Conservation (phyloP, 2,113 vertebrate species). For the Eira barbara region DNA sequence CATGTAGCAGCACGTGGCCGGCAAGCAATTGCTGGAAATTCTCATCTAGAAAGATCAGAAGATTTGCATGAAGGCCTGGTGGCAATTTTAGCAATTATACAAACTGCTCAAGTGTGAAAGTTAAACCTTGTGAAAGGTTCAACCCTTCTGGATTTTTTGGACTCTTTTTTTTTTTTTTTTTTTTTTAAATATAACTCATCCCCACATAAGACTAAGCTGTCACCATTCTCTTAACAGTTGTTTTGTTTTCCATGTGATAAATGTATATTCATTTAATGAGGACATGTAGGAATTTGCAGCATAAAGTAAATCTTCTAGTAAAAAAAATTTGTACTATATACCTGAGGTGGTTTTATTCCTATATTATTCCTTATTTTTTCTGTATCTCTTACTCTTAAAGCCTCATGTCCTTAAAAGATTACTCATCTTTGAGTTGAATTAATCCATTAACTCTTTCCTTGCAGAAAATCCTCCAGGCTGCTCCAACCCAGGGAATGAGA, state of each 20-base stretch:
- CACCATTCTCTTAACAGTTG: constrained; percentile 50
- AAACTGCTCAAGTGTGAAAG: constrained; percentile 13
- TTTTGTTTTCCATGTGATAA: constrained; percentile 45
- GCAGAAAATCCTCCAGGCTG: not conserved
- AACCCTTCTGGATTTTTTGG: constrained; percentile 22
- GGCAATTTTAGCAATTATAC: not conserved
- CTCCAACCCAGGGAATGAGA: not conserved
- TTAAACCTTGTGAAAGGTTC: not conserved
- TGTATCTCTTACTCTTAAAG: constrained; percentile 36
- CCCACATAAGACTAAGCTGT: constrained; percentile 3
- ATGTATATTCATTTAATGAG: constrained; percentile 52
- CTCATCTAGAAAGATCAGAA: constrained; percentile 39
- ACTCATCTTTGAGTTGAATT: constrained; percentile 25
- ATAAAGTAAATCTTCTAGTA: constrained; percentile 42
- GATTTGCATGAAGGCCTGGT: not conserved
- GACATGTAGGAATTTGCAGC: constrained; percentile 25
- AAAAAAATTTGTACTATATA: constrained; percentile 15
- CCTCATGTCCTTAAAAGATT: not conserved
- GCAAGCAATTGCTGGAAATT: not conserved
- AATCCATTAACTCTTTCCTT: constrained; percentile 25
- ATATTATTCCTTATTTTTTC: not conserved
- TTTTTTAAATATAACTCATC: constrained; percentile 53
- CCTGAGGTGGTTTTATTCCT: constrained; percentile 49
- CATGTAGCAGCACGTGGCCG: not conserved
- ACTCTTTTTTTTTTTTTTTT: constrained; percentile 1